These are phyloP conservation scores for Selenia dentaria DNA, from an alignment of 2,888 invertebrate genomes.

Conservation along the genomic window DNA sequence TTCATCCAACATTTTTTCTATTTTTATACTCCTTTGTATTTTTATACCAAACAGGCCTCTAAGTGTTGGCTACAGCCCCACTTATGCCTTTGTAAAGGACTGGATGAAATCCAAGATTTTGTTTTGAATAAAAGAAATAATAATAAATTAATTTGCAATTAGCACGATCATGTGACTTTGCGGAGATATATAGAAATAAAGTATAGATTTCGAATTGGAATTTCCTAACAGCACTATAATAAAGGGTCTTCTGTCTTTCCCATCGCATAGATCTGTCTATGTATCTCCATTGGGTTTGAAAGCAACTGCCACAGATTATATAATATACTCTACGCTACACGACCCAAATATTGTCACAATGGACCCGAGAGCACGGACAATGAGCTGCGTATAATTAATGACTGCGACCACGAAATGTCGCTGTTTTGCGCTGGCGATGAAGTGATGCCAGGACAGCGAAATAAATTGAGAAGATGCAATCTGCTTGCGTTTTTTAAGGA, in stretches of 20 bases:
- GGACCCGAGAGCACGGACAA: conserved; percentile 73
- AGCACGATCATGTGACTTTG: no score
- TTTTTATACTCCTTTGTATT: no score
- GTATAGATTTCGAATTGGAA: conserved; percentile 2
- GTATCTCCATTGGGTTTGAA: conserved; percentile 76
- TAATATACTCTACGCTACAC: conserved; percentile 20
- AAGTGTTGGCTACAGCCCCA: no score
- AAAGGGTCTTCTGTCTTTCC: conserved; percentile 50
- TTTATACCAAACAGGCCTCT: no score
- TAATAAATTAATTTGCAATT: no score
- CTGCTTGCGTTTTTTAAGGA: no score
- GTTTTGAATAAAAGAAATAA: no score
- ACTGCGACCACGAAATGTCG: conserved; percentile 76
- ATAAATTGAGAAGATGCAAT: conserved; percentile 39
- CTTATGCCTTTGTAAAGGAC: no score
- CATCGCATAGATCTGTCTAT: conserved; percentile 75
- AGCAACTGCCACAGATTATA: conserved; percentile 50
- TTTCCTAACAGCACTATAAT: conserved; percentile 49
- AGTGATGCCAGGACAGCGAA: conserved; percentile 44
- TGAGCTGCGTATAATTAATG: conserved; percentile 81
- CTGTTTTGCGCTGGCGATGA: conserved; percentile 64
- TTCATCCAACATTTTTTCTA: no score
- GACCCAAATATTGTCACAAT: conserved; percentile 83
- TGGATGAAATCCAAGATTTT: no score
- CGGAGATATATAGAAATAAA: no score